Evolutionary conservation across 2,888 invertebrate genomes (phyloP).

Genomic region (Clepsis dumicolana): DNA sequence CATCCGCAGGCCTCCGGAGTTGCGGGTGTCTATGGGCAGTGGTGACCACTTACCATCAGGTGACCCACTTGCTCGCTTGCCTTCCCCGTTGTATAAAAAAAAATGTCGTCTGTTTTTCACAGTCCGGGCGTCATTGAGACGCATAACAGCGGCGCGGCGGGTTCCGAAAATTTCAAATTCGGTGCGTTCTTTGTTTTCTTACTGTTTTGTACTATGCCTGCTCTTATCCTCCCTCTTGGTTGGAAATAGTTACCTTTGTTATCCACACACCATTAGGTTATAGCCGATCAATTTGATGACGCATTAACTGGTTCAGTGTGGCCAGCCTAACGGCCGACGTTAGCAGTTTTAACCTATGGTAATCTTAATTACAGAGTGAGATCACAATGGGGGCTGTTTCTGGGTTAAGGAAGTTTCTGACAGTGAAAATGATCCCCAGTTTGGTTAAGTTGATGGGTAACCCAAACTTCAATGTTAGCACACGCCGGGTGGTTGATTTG

Average conservation of each 20-base stretch:
- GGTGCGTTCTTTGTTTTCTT: background rate
- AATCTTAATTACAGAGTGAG: conserved; percentile 3
- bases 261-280: conserved; percentile 37
- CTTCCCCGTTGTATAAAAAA: too few relatives aligned
- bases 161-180: background rate
- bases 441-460: background rate
- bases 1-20: too few relatives aligned
- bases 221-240: background rate
- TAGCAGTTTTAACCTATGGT: background rate
- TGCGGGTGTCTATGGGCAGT: too few relatives aligned
- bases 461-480: background rate
- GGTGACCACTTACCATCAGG: too few relatives aligned
- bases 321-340: conserved; percentile 24
- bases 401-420: background rate
- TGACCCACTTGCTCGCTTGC: too few relatives aligned
- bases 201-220: background rate
- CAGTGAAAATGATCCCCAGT: background rate
- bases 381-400: background rate
- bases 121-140: too few relatives aligned
- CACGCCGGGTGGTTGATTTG: background rate
- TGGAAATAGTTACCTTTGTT: conserved; percentile 41
- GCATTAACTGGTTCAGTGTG: conserved; percentile 15
- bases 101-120: too few relatives aligned
- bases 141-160: too few relatives aligned
- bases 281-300: conserved; percentile 25